Percentiles rank a stretch among this genome's conserved stretches.
phyloP scores from a whole-genome alignment of 2,888 invertebrate species.

The Spicauda simplicius region DNA sequence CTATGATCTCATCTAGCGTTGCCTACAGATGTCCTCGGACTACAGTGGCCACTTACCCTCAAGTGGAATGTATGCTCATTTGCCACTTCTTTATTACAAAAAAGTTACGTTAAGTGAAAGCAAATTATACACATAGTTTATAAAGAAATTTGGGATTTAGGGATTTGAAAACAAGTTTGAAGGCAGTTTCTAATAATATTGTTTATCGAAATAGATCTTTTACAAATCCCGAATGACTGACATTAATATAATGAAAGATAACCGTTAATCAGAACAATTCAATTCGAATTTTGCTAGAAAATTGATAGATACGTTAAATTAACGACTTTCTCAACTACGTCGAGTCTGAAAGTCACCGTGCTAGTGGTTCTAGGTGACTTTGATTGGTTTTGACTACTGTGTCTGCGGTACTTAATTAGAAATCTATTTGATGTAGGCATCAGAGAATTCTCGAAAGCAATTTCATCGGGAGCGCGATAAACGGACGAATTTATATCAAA shows the following conservation, averaged over 20 bases:
- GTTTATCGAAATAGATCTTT: background rate
- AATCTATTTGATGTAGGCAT: slow-evolving; percentile 8
- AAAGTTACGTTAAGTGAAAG: too few relatives aligned
- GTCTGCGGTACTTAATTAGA: background rate
- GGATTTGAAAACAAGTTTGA: too few relatives aligned
- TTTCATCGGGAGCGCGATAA: slow-evolving; percentile 6
- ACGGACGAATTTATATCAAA: slow-evolving; percentile 16
- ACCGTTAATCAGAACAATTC: background rate
- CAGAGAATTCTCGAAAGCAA: background rate
- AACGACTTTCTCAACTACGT: background rate
- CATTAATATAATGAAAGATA: background rate
- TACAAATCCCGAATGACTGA: background rate
- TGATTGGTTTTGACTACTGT: background rate
- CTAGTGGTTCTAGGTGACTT: background rate
- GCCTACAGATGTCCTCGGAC: too few relatives aligned
- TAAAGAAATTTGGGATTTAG: too few relatives aligned
- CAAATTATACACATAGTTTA: too few relatives aligned
- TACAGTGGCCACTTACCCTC: too few relatives aligned
- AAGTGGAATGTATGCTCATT: too few relatives aligned
- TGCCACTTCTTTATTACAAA: too few relatives aligned
- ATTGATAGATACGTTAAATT: background rate
- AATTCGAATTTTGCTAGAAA: background rate
- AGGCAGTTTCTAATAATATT: too few relatives aligned
- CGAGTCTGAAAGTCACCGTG: background rate
- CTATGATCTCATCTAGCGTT: too few relatives aligned